phyloP scores from a whole-genome alignment of 2,888 invertebrate species.

The Machimus rusticus region DNA sequence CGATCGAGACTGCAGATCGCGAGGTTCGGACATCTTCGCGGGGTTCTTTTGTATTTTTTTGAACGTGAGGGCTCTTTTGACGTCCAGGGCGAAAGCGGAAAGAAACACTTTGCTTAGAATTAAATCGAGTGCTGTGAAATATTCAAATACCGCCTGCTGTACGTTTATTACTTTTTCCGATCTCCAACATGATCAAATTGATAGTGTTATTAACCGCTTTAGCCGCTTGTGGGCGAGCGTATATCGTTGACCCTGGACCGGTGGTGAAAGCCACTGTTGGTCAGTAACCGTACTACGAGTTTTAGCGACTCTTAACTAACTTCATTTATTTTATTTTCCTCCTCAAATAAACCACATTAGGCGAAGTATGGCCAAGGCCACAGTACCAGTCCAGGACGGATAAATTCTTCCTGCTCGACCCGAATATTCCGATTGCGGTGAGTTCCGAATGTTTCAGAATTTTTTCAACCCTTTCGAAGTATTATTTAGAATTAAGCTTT shows the following conservation, averaged over 20 bases:
- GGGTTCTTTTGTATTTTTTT: neutral
- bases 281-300: slow-evolving; percentile 35
- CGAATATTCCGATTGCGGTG: slow-evolving; percentile 66
- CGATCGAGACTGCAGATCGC: neutral
- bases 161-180: neutral
- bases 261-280: slow-evolving; percentile 50
- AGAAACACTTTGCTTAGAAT: neutral
- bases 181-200: neutral
- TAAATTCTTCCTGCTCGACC: slow-evolving; percentile 64
- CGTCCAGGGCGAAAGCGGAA: neutral
- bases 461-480: neutral
- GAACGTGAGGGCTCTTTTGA: neutral
- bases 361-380: slow-evolving; percentile 76
- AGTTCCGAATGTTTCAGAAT: slow-evolving; percentile 49
- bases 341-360: slow-evolving; percentile 54
- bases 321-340: neutral
- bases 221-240: slow-evolving; percentile 4
- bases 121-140: neutral
- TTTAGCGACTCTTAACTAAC: neutral
- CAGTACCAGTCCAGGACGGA: slow-evolving; percentile 64
- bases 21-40: neutral
- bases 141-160: neutral
- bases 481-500: neutral
- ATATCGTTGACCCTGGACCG: slow-evolving; percentile 59
- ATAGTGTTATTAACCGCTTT: slow-evolving; percentile 1